phyloP scores from a whole-genome alignment of 2,797 vertebrate species.

The Tokudaia tokunoshimensis region DNA sequence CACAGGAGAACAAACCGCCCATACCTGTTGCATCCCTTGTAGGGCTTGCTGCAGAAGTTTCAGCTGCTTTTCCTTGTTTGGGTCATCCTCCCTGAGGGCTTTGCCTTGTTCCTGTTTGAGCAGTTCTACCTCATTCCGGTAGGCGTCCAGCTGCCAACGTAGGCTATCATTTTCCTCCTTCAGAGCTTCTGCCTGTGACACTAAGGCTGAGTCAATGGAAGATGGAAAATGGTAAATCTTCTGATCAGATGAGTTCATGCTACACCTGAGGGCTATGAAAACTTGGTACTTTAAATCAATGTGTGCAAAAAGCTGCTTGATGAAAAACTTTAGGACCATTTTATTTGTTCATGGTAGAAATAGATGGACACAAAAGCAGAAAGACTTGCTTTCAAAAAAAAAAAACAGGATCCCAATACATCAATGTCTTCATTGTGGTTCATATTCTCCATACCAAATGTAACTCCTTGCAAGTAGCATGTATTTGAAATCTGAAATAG shows the following conservation, averaged over 20 bases:
- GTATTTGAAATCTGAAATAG: slow-evolving; percentile 52
- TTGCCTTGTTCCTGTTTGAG: slow-evolving; percentile 97
- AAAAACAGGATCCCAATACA: slow-evolving; percentile 47
- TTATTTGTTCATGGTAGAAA: slow-evolving; percentile 10
- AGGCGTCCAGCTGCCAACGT: slow-evolving; percentile 96
- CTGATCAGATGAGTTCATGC: background rate
- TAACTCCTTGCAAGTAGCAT: slow-evolving; percentile 59
- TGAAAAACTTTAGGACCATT: slow-evolving; percentile 32
- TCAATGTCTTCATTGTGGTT: background rate
- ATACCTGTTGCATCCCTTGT: slow-evolving; percentile 98
- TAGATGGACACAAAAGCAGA: slow-evolving; percentile 36
- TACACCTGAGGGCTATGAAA: slow-evolving; percentile 11
- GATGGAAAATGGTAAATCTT: background rate
- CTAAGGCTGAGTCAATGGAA: slow-evolving; percentile 83
- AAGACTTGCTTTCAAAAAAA: slow-evolving; percentile 39
- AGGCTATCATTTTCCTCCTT: slow-evolving; percentile 98
- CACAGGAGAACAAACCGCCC: slow-evolving; percentile 25
- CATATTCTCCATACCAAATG: background rate
- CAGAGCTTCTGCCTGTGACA: slow-evolving; percentile 94
- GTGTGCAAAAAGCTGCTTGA: slow-evolving; percentile 23
- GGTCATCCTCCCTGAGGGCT: slow-evolving; percentile 92
- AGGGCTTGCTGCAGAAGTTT: slow-evolving; percentile 96
- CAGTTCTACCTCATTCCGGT: slow-evolving; percentile 96
- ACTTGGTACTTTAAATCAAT: slow-evolving; percentile 48
- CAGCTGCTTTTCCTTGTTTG: slow-evolving; percentile 95